phyloP scores from a whole-genome alignment of 2,113 vertebrate species.

The Tricholaema leucomelas region DNA sequence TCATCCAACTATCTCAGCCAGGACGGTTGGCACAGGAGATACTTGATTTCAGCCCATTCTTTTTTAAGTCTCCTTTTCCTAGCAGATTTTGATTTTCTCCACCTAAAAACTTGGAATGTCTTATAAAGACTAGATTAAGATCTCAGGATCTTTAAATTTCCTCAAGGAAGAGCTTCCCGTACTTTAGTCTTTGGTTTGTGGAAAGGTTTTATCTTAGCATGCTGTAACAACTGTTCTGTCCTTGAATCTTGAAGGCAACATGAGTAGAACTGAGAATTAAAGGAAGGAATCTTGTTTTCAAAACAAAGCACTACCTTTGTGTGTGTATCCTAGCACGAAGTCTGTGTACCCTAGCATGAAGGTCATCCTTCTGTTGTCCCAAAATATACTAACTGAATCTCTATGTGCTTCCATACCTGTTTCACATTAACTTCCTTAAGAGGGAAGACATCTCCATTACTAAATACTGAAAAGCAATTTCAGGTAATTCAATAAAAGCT shows the following conservation, averaged over 20 bases:
- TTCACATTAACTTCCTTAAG: not conserved
- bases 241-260: not conserved
- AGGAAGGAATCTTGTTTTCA: not conserved
- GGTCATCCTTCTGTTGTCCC: not conserved
- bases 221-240: not conserved
- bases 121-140: not conserved
- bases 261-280: not conserved
- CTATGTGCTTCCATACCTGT: not conserved
- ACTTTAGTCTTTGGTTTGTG: not conserved
- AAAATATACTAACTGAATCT: not conserved
- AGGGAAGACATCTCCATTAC: not conserved
- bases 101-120: not conserved
- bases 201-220: not conserved
- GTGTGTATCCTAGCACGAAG: no score
- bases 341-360: not conserved
- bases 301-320: not conserved
- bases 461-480: not conserved
- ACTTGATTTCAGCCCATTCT: not conserved
- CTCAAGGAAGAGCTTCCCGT: not conserved
- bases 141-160: not conserved
- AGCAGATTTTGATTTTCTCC: not conserved
- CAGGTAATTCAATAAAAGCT: not conserved
- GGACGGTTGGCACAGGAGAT: not conserved
- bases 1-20: not conserved
- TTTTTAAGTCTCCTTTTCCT: not conserved